Base-by-base conservation (phyloP, 2,113 vertebrate genomes). In the Chaetodon auriga region DNA sequence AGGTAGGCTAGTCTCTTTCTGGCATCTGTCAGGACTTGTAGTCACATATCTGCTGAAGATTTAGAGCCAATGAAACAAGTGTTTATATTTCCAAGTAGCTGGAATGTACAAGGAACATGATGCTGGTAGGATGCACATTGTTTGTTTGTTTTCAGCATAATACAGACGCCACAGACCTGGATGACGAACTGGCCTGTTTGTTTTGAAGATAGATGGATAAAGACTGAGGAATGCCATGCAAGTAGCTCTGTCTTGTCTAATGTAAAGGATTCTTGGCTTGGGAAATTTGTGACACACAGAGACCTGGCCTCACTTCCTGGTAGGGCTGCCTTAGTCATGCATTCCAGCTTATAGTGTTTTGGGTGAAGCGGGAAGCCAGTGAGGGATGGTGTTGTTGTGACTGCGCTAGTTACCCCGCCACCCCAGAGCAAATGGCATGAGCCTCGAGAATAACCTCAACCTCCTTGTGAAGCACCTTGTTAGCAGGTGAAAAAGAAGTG, bases 71-170 rank as follows among this genome's bases (percentile, higher is more conserved):
- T 79, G 14, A 81, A 68, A 53, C 23, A 14, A 61, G n/a, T 53
- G 77, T 78, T 86, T 68, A 69, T 89, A 87, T 81, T 60, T 60
- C 18, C 25, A 74, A 23, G 46, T 51, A 13, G 62, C 65, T 71
- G 69, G 81, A 84, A 87, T 89, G 71, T 71, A 75, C 1, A 13
- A 30, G 36, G 38, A 49, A 16, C 41, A 14, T n/a, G 63, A 83
- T 78, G 71, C 75, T 30, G 81, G 84, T 68, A 55, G 30, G 45
- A 25, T 68, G 18, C 57, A 57, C n/a, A 12, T 35, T 35, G 21
- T 23, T 43, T 5, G 51, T 51, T 53, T 35, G 2, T 72, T 57
- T 51, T 6, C 3, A 43, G 16, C 23, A 21, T 25, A 14, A 43
- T 13, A 55, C 38, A 54, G 73, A 79, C 38, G 15, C 38, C 15